Percentiles rank a stretch among this genome's conserved stretches.
phyloP scores from a whole-genome alignment of 1,140 invertebrate species.

The Cyphomyrmex costatus region DNA sequence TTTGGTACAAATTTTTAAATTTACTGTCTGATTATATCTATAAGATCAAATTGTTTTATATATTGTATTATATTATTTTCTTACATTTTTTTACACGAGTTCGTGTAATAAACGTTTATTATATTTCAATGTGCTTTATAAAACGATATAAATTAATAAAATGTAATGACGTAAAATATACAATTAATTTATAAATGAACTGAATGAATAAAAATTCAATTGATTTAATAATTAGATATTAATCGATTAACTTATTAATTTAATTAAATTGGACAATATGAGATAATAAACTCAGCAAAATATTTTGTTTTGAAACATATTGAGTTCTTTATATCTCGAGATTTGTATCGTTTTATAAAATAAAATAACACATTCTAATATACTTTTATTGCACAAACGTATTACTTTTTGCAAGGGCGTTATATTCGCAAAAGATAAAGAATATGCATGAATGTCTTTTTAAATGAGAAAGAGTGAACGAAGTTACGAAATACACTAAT shows the following conservation, averaged over 20 bases:
- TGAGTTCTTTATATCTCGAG: not conserved
- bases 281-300: not conserved
- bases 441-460: conserved; percentile 55
- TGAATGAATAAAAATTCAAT: not conserved
- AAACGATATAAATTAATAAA: conserved; percentile 21
- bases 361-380: not conserved
- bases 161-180: not conserved
- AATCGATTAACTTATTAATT: not conserved
- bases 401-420: not conserved
- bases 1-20: not conserved
- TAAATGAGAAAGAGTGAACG: conserved; percentile 11
- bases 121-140: not conserved
- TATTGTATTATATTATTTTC: conserved; percentile 3
- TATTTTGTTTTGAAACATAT: not conserved
- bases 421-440: conserved; percentile 6
- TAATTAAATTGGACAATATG: not conserved
- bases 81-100: not conserved
- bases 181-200: not conserved
- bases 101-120: not conserved
- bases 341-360: conserved; percentile 13
- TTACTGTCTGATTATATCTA: conserved; percentile 1
- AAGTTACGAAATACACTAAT: conserved; percentile 11
- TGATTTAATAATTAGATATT: not conserved
- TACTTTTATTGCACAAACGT: not conserved
- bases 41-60: not conserved